Evolutionary conservation across 2,888 invertebrate genomes (phyloP).

Genomic region (Slavum lentiscoides): DNA sequence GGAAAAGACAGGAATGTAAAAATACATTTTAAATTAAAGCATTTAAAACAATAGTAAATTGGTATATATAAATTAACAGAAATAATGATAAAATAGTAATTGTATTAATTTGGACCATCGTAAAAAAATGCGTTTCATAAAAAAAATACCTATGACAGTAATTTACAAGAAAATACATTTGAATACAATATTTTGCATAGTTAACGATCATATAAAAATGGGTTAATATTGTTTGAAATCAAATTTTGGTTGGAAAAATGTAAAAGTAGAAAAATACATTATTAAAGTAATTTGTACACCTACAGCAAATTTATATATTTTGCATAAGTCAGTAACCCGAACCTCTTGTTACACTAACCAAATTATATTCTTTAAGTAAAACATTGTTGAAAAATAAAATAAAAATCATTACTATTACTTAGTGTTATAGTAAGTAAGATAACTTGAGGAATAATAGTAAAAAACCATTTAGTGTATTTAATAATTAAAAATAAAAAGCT

Average conservation of each 20-base stretch:
- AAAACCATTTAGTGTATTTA: neutral
- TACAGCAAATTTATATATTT: neutral
- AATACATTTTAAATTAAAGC: conserved; percentile 1
- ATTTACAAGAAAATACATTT: conserved; percentile 25
- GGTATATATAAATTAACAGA: neutral
- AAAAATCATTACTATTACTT: neutral
- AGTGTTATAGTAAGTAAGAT: too few relatives aligned
- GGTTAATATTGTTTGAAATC: conserved; percentile 1
- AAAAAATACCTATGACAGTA: neutral
- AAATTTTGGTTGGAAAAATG: conserved; percentile 21
- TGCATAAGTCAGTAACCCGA: neutral
- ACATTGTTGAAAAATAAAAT: neutral
- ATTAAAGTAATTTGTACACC: conserved; percentile 31
- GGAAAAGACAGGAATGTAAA: conserved; percentile 30
- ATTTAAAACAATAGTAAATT: too few relatives aligned
- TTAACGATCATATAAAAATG: conserved; percentile 28
- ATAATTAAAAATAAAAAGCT: neutral
- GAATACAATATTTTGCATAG: conserved; percentile 1
- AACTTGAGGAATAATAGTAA: neutral
- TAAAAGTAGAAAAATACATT: conserved; percentile 51
- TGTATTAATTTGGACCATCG: neutral
- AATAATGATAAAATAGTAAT: conserved; percentile 4
- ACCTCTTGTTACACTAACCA: conserved; percentile 16
- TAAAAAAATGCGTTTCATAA: conserved; percentile 17
- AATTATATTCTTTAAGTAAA: neutral